These are phyloP conservation scores for Philopedon plagiatum DNA, from an alignment of 2,888 invertebrate genomes.

Conservation along the genomic window DNA sequence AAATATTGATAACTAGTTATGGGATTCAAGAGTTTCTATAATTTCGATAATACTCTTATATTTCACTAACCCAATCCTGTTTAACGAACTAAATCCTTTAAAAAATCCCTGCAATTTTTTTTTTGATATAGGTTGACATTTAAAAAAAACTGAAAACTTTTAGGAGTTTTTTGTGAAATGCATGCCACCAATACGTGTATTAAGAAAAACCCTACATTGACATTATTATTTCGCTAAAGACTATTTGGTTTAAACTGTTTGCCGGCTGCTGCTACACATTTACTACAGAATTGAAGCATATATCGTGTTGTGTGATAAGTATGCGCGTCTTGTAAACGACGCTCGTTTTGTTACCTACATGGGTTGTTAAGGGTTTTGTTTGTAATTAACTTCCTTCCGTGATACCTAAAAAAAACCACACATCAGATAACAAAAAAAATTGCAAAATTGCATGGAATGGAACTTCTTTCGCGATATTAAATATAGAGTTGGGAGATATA, in stretches of 20 bases:
- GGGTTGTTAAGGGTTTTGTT: conserved; percentile 19
- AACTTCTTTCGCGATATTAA: too few relatives aligned
- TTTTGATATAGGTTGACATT: neutral
- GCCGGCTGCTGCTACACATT: conserved; percentile 52
- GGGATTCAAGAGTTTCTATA: too few relatives aligned
- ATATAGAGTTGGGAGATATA: too few relatives aligned
- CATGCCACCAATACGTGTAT: neutral
- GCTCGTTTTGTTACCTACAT: conserved; percentile 24
- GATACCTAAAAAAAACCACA: conserved; percentile 23
- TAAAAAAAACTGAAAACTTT: neutral
- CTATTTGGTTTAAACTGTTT: conserved; percentile 51
- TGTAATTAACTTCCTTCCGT: conserved; percentile 35
- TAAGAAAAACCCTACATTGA: conserved; percentile 44
- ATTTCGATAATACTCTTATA: too few relatives aligned
- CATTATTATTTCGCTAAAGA: conserved; percentile 45
- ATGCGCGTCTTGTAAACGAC: conserved; percentile 29
- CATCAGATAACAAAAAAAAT: too few relatives aligned
- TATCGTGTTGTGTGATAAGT: conserved; percentile 49
- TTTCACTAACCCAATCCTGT: neutral
- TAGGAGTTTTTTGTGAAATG: neutral
- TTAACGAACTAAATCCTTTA: neutral
- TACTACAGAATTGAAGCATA: conserved; percentile 56
- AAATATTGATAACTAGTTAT: too few relatives aligned
- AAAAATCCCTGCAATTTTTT: conserved; percentile 1
- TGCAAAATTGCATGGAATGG: too few relatives aligned